A percentile compares a stretch with the other conserved stretches of the same genome.
Conservation (phyloP, 2,113 vertebrate genomes). For the Charina bottae region DNA sequence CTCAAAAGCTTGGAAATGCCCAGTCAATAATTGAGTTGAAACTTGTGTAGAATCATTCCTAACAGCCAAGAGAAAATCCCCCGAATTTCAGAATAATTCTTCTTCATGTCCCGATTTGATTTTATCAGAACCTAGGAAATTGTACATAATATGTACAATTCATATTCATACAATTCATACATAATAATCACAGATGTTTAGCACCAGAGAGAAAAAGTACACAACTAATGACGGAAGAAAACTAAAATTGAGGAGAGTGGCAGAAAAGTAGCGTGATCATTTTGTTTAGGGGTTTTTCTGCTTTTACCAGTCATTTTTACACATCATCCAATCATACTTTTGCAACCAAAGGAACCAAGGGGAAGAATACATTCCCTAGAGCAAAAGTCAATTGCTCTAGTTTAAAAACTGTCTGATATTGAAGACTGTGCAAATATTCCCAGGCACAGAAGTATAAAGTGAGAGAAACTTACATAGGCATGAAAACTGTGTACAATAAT, state of each 20-base stretch:
- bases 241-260: neutral
- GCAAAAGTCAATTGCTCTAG: neutral
- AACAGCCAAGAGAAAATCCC: neutral
- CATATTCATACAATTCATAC: neutral
- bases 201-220: neutral
- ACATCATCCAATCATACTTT: neutral
- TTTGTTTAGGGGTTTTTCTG: neutral
- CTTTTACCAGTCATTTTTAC: neutral
- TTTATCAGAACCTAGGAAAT: neutral
- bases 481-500: neutral
- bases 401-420: neutral
- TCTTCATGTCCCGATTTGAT: neutral
- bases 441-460: neutral
- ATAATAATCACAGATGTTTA: neutral
- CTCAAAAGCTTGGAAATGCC: conserved; percentile 28
- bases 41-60: conserved; percentile 2
- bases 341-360: neutral
- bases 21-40: conserved; percentile 2
- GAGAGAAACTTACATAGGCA: neutral
- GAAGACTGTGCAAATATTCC: neutral
- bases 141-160: neutral
- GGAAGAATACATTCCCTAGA: neutral
- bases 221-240: neutral
- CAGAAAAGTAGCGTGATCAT: neutral
- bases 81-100: neutral